These are phyloP conservation scores for Polyommatus iphigenia DNA, from an alignment of 2,888 invertebrate species.

Conservation along the genomic window DNA sequence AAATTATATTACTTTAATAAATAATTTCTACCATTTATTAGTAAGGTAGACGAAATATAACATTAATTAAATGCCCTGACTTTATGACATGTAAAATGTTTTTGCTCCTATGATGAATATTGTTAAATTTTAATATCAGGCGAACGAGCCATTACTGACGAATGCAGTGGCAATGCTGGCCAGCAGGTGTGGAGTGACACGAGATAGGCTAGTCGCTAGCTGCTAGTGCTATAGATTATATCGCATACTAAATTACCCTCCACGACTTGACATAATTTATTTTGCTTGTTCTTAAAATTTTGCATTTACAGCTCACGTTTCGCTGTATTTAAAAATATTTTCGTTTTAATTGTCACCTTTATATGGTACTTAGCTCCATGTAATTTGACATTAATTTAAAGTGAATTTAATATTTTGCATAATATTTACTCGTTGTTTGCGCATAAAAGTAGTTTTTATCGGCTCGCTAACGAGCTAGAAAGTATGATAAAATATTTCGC, in stretches of 20 bases:
- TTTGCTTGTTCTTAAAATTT: constrained; percentile 20
- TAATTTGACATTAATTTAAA: constrained; percentile 1
- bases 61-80: neutral
- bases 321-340: neutral
- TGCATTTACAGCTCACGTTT: constrained; percentile 14
- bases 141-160: constrained; percentile 17
- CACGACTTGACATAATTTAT: constrained; percentile 26
- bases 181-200: constrained; percentile 27
- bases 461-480: constrained; percentile 1
- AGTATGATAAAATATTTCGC: neutral
- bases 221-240: constrained; percentile 29
- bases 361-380: constrained; percentile 9
- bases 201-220: constrained; percentile 8
- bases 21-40: neutral
- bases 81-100: neutral
- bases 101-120: constrained; percentile 17
- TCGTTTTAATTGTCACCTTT: constrained; percentile 24
- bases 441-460: neutral
- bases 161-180: constrained; percentile 23
- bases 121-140: constrained; percentile 26
- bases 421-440: neutral
- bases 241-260: constrained; percentile 24
- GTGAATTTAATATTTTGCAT: neutral
- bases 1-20: neutral
- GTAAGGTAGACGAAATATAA: neutral